Conservation (phyloP, 2,797 vertebrate species). For the Novumbra hubbsi region DNA sequence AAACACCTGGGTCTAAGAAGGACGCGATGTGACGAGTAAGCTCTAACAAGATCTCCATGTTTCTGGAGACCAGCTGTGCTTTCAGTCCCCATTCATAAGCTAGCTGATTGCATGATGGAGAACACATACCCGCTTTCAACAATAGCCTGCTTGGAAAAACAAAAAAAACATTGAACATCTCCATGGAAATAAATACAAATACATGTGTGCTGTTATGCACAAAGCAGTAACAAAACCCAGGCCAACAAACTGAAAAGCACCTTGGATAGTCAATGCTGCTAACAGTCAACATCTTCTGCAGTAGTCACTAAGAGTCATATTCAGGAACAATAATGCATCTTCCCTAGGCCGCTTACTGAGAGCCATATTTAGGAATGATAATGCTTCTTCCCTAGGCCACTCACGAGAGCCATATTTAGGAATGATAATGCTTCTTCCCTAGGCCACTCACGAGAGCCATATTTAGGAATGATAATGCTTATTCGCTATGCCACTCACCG, state of each 20-base stretch:
- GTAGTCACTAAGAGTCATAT: neutral
- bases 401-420: slow-evolving; percentile 26
- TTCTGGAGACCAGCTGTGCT: slow-evolving; percentile 43
- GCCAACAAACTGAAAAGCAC: slow-evolving; percentile 10
- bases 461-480: neutral
- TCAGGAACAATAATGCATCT: neutral
- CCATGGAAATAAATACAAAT: slow-evolving; percentile 24
- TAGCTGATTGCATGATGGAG: slow-evolving; percentile 21
- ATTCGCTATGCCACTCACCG: slow-evolving; percentile 34
- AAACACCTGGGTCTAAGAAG: slow-evolving; percentile 29
- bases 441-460: slow-evolving; percentile 36
- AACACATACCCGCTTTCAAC: slow-evolving; percentile 20
- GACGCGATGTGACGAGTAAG: slow-evolving; percentile 23
- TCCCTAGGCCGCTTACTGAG: slow-evolving; percentile 38
- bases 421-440: slow-evolving; percentile 2
- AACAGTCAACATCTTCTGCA: neutral
- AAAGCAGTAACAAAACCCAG: slow-evolving; percentile 5
- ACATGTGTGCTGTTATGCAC: slow-evolving; percentile 26
- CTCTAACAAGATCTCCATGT: slow-evolving; percentile 24
- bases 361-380: slow-evolving; percentile 3
- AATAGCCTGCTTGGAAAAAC: neutral
- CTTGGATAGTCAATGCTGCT: slow-evolving; percentile 14
- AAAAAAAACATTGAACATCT: slow-evolving; percentile 3
- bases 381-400: slow-evolving; percentile 25
- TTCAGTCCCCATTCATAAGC: slow-evolving; percentile 42